Evolutionary conservation across 2,888 invertebrate genomes (phyloP), one percentile per base, ranked within the genome.

Genomic region (Rhagium mordax): DNA sequence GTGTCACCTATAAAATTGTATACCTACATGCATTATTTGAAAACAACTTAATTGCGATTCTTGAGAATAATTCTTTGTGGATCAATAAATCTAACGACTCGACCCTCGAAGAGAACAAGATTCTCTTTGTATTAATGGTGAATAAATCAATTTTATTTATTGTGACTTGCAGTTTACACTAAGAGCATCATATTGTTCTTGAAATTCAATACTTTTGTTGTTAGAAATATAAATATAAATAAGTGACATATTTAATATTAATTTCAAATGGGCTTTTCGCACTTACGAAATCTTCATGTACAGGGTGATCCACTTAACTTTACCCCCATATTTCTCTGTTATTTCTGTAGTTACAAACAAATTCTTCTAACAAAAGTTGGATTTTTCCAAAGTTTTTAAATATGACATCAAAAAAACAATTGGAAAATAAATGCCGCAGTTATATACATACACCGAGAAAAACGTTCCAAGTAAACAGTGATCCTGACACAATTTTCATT

Each of bases 31-130:
- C 73, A 71, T 73, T 78, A 79, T 80, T 81, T 76, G 76, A 77
- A 79, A 82, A 80, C 82, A 79, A 81, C 81, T 83, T 81, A 82
- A 83, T 81, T 81, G 82, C 81, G 78, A 81, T 81, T 80, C 80
- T 79, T 66, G 79, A 81, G 79, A 81, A 82, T 81, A 81, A 79
- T 79, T 70, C 74, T 59, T 64, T 73, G 55, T 72, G 74, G 64
- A 74, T 77, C 73, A 64, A 77, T 80, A 80, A 79, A 78, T 80
- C 79, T 75, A 66, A 67, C 72, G 49, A 53, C 20, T 33, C 8
- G 20, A 16, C 24, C n/a, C 66, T 70, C 72, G 69, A 74, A 76
- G 55, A 72, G 68, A 80, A 80, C 79, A 74, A 77, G 79, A 75
- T 77, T 78, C 72, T 75, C 75, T 76, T 75, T 76, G 60, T 65